Evolutionary conservation across 2,797 vertebrate genomes (phyloP).

Genomic region (Vultur gryphus): DNA sequence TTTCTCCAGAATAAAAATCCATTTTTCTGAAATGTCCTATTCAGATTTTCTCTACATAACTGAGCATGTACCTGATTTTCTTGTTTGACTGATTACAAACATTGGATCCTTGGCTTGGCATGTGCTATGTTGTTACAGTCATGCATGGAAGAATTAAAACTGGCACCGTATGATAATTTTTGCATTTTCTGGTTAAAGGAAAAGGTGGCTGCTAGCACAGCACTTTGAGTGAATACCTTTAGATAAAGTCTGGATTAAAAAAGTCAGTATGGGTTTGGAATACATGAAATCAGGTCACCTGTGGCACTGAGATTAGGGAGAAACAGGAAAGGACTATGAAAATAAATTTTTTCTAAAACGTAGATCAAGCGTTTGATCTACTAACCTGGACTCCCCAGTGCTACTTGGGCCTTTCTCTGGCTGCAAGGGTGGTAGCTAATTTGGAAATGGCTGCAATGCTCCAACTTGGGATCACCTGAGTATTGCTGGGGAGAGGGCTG

Average conservation of each 20-base stretch:
- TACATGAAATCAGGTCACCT: not conserved
- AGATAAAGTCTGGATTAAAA: not conserved
- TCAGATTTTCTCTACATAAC: not conserved
- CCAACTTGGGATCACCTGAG: not conserved
- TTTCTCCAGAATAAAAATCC: not conserved
- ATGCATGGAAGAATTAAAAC: not conserved
- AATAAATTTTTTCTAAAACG: not conserved
- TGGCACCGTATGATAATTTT: not conserved
- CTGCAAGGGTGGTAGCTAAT: not conserved
- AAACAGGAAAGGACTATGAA: not conserved
- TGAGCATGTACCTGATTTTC: not conserved
- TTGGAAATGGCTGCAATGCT: not conserved
- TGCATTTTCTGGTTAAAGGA: not conserved
- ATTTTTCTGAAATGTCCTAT: not conserved
- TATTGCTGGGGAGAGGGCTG: not conserved
- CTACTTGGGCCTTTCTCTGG: not conserved
- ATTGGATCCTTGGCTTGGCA: not conserved
- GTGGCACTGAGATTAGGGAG: not conserved
- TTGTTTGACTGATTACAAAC: not conserved
- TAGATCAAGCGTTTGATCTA: not conserved
- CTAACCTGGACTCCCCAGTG: not conserved
- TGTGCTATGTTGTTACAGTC: not conserved
- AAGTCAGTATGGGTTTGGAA: not conserved
- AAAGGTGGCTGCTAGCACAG: not conserved
- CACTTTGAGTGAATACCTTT: not conserved